A percentile compares a stretch with the other conserved stretches of the same genome.
phyloP scores from a whole-genome alignment of 1,140 invertebrate genomes.

The Drosophila serrata region DNA sequence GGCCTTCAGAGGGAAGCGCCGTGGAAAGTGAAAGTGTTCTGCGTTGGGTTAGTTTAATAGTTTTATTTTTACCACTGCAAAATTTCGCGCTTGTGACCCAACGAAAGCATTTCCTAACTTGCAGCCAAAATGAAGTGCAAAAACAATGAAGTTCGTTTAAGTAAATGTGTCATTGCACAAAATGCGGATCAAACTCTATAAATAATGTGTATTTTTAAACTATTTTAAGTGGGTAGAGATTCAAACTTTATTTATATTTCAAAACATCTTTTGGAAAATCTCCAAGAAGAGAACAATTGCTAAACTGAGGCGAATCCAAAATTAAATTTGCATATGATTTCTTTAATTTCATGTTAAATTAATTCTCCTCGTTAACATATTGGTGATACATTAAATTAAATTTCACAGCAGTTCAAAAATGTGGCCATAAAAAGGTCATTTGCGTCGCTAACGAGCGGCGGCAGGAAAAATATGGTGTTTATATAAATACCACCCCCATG shows the following conservation, averaged over 20 bases:
- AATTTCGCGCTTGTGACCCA: slow-evolving; percentile 25
- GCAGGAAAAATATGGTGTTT: slow-evolving; percentile 54
- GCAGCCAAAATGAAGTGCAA: slow-evolving; percentile 22
- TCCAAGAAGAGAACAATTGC: too few relatives aligned
- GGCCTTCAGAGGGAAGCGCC: background rate
- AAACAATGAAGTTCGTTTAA: background rate
- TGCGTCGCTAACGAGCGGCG: slow-evolving; percentile 63
- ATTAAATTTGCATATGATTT: background rate
- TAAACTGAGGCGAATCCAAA: background rate
- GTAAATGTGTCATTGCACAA: background rate
- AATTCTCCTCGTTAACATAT: slow-evolving; percentile 3
- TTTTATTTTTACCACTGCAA: slow-evolving; percentile 38
- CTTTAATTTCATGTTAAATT: slow-evolving; percentile 5
- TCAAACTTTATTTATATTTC: too few relatives aligned
- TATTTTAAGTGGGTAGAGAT: too few relatives aligned
- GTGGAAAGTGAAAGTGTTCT: slow-evolving; percentile 69
- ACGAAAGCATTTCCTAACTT: background rate
- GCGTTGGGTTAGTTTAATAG: slow-evolving; percentile 44
- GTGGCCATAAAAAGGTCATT: slow-evolving; percentile 68
- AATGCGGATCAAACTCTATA: background rate
- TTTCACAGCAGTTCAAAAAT: slow-evolving; percentile 38
- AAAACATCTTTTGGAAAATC: too few relatives aligned
- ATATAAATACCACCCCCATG: slow-evolving; percentile 29
- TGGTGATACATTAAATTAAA: slow-evolving; percentile 20
- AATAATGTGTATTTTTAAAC: background rate